Base-by-base conservation (phyloP, 2,888 invertebrate species). In the Rotaria macrura region DNA sequence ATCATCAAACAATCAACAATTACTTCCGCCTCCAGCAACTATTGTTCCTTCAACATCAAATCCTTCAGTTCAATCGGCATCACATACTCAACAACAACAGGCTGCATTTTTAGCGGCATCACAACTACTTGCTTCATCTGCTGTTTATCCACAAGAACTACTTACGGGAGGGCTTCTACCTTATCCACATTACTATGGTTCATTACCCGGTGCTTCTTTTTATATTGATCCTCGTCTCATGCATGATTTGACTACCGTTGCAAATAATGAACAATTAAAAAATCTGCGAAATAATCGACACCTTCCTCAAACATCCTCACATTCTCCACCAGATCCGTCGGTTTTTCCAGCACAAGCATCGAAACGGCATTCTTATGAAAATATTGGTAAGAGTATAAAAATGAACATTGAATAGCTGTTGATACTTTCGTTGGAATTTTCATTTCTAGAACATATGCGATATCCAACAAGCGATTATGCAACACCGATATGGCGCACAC, bases 261-360 rank as follows among this genome's bases (percentile, higher is more conserved):
- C 79, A 9, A 79, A 79, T 79, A 79, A 14, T 79, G 79, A 79
- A 43, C 79, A 79, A 43, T 79, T 79, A n/a, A 79, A 79, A 79
- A 43, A 14, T n/a, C 1, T 79, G 12, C 79, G 65, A n/a, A 65
- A 34, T 20, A 65, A 34, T 34, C 65, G 65, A 34, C 65, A 65
- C 38, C 65, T 34, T 65, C 6, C 65, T 20, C 29, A 65, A 14
- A 20, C 34, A 34, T 65, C 65, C 7, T 12, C 65, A 20, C 65
- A 65, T 65, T 65, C 65, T 20, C 65, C 65, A 20, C 65, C 65
- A 20, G 65, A 65, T 34, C 65, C 34, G 17, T 65, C 65, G 38
- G 17, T 34, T 17, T 65, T 34, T 34, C 20, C 34, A 20, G 7
- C 34, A 34, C 65, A 65, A 34, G 14, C 65, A 65, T 34, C 65